Conservation (phyloP, 2,888 invertebrate species). For the Ctena decussata region DNA sequence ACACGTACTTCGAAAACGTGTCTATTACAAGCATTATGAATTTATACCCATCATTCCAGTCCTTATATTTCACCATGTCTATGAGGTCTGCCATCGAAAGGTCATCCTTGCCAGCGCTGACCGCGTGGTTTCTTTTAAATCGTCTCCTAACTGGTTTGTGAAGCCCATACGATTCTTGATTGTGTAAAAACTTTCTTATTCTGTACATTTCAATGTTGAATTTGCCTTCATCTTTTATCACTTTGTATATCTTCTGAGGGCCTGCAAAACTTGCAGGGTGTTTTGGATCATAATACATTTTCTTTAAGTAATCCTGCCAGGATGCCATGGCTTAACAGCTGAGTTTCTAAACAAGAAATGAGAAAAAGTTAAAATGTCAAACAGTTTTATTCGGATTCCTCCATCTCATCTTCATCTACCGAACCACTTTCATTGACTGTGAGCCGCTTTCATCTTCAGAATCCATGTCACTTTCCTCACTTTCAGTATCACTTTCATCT, state of each 20-base stretch:
- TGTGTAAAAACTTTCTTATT: slow-evolving; percentile 46
- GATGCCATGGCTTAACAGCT: slow-evolving; percentile 31
- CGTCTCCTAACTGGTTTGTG: slow-evolving; percentile 32
- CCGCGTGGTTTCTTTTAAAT: slow-evolving; percentile 19
- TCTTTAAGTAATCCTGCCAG: slow-evolving; percentile 52
- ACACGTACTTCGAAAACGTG: slow-evolving; percentile 51
- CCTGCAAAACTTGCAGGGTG: slow-evolving; percentile 43
- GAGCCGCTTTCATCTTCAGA: not conserved
- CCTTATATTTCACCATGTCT: slow-evolving; percentile 48
- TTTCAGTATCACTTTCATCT: not conserved
- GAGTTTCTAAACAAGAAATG: slow-evolving; percentile 43
- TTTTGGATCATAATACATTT: slow-evolving; percentile 44
- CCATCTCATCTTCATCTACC: not conserved
- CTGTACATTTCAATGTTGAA: slow-evolving; percentile 35
- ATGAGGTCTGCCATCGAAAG: slow-evolving; percentile 55
- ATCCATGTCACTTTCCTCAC: not conserved
- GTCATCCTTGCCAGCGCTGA: slow-evolving; percentile 47
- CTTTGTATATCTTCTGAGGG: slow-evolving; percentile 50
- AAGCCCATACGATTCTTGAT: slow-evolving; percentile 45
- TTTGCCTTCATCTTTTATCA: slow-evolving; percentile 32
- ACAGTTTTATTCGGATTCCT: not conserved
- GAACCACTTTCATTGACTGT: not conserved
- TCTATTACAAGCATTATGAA: slow-evolving; percentile 48
- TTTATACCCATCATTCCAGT: slow-evolving; percentile 27
- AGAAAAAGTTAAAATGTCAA: not conserved